Base-by-base conservation (phyloP, 2,888 invertebrate species). In the Eristalis pertinax region DNA sequence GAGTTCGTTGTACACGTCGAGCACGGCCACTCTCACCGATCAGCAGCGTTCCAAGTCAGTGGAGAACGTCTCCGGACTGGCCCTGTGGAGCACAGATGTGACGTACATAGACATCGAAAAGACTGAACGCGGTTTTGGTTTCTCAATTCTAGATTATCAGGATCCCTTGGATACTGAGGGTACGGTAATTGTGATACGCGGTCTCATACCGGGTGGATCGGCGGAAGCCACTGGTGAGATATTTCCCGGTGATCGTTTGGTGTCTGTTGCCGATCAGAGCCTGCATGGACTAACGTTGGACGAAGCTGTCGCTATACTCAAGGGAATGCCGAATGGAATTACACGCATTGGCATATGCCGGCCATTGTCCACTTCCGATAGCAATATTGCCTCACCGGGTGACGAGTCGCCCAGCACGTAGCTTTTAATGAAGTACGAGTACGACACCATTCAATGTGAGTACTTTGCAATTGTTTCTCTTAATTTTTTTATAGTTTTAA, bases 131-230 rank as follows among this genome's bases (percentile, higher is more conserved):
- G 99, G 99, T 72, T 96, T 99, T 86, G 99, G 99, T 88, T 99
- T 99, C 94, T 99, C 99, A 90, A 98, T 99, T 91, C 95, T 99
- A 89, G 99, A 98, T 94, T 98, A 98, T 94, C 98, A 98, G 95
- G 99, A 99, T 94, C 99, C 99, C 58, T 94, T 98, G 91, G 99
- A 99, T 94, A 96, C 98, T 78, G 96, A 96, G 91, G 97, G 98
- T 91, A 98, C 98, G 89, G 98, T 99, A 90, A 99, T 99, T 93
- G 99, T 99, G 89, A 98, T 99, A 90, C 95, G 99, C 90, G 99
- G 99, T 92, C 95, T 99, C 89, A 99, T 99, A 77, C 99, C 99
- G 41, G 98, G 99, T 80, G 99, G 99, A 43, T 97, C 98, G n/a
- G 99, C 99, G 19, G 98, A 99, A 93, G 95, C 96, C 89, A 98